Conservation (phyloP, 2,797 vertebrate genomes). For the Alectoris magna region DNA sequence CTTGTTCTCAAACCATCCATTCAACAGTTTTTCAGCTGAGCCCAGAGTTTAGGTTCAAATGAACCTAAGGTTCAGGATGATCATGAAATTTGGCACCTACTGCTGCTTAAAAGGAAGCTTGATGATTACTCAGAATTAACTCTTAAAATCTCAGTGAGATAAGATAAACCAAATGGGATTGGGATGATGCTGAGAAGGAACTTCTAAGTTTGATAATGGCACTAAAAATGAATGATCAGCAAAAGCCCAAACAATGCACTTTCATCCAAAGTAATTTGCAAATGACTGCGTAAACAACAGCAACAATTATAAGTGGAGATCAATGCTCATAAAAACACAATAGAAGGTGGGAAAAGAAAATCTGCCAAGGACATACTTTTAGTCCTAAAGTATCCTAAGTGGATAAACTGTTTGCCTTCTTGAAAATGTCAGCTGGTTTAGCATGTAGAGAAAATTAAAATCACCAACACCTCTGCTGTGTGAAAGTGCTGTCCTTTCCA, state of each 20-base stretch:
- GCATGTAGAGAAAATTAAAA: not conserved
- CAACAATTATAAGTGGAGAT: not conserved
- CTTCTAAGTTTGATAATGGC: not conserved
- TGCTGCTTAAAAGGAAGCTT: slow-evolving; percentile 25
- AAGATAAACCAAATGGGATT: not conserved
- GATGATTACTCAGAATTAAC: not conserved
- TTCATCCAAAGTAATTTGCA: not conserved
- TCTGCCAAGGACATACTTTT: not conserved
- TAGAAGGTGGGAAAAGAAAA: slow-evolving; percentile 1
- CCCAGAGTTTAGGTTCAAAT: not conserved
- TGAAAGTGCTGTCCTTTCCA: not conserved
- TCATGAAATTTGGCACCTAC: not conserved
- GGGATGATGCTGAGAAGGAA: not conserved
- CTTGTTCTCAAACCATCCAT: not conserved
- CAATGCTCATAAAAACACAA: not conserved
- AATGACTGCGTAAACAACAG: not conserved
- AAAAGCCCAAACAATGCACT: not conserved
- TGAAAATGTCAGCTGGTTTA: not conserved
- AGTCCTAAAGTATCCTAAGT: not conserved
- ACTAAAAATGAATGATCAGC: not conserved
- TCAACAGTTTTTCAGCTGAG: not conserved
- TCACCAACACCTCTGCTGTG: not conserved
- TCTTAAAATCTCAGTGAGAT: not conserved
- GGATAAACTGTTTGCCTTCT: not conserved
- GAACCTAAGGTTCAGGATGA: not conserved